These are phyloP conservation scores for Cantharis flavilabris DNA, from an alignment of 2,888 invertebrate species.

Conservation along the genomic window DNA sequence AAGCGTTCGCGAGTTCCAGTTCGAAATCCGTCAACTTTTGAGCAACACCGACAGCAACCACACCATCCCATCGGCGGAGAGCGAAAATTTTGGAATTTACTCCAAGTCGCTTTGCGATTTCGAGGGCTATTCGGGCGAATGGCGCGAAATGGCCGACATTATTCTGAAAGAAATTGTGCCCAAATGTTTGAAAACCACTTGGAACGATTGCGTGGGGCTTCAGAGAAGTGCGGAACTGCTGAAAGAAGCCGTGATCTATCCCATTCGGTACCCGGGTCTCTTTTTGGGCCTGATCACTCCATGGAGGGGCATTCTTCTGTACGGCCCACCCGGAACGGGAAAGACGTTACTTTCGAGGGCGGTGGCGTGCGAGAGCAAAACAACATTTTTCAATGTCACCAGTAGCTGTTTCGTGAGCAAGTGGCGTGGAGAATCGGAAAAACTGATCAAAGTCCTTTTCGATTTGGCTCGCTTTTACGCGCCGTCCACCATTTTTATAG, in stretches of 20 bases:
- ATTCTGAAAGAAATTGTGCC: constrained; percentile 69
- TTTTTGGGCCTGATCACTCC: constrained; percentile 73
- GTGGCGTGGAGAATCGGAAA: constrained; percentile 96
- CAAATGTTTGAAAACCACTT: constrained; percentile 69
- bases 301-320: constrained; percentile 75
- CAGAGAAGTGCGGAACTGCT: constrained; percentile 74
- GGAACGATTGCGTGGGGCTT: constrained; percentile 83
- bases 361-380: constrained; percentile 77
- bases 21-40: constrained; percentile 9
- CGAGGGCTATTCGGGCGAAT: constrained; percentile 59
- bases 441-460: constrained; percentile 85
- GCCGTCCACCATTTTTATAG: constrained; percentile 90
- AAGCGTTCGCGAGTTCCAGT: constrained; percentile 2
- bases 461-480: constrained; percentile 79
- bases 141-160: constrained; percentile 67
- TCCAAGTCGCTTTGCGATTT: constrained; percentile 42
- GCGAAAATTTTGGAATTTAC: neutral
- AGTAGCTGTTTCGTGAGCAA: constrained; percentile 91
- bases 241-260: constrained; percentile 86
- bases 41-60: neutral
- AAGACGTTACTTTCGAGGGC: constrained; percentile 91
- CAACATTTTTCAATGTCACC: constrained; percentile 88
- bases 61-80: neutral
- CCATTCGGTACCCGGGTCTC: constrained; percentile 72
- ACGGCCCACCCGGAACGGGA: constrained; percentile 78